These are phyloP conservation scores for Denticeps clupeoides DNA, from an alignment of 2,797 vertebrate genomes.

Conservation along the genomic window DNA sequence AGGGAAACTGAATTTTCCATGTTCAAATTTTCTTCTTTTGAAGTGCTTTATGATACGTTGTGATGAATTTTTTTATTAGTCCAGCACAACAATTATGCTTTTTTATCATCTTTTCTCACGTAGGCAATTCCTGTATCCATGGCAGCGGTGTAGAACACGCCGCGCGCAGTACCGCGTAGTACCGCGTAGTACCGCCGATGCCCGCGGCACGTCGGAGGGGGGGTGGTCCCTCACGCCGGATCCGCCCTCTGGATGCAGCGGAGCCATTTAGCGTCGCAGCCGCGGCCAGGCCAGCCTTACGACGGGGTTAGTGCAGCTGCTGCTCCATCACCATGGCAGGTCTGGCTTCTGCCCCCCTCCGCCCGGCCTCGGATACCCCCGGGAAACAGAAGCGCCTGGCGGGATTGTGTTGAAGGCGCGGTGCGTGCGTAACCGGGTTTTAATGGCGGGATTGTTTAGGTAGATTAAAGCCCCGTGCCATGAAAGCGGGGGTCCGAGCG, in stretches of 20 bases:
- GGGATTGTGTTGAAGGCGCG: background rate
- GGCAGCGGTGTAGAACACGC: background rate
- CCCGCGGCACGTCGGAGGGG: too few relatives aligned
- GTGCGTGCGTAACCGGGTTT: constrained; percentile 1
- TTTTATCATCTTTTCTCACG: background rate
- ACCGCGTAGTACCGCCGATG: too few relatives aligned
- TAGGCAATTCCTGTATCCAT: constrained; percentile 3
- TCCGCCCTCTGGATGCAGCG: constrained; percentile 57
- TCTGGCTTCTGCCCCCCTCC: constrained; percentile 39
- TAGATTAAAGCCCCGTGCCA: constrained; percentile 5
- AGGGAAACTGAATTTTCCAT: too few relatives aligned
- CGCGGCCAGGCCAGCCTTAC: constrained; percentile 47
- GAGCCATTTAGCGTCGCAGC: constrained; percentile 46
- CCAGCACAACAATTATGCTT: too few relatives aligned
- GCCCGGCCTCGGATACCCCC: constrained; percentile 31
- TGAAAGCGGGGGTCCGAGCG: constrained; percentile 9
- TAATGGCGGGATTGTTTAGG: constrained; percentile 3
- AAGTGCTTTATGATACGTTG: too few relatives aligned
- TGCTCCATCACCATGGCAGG: constrained; percentile 41
- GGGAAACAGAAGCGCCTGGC: constrained; percentile 14
- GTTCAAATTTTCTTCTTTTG: too few relatives aligned
- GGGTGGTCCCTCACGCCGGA: constrained; percentile 36
- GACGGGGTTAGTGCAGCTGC: constrained; percentile 25
- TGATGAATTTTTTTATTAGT: too few relatives aligned
- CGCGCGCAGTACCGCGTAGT: too few relatives aligned